phyloP scores from a whole-genome alignment of 2,113 vertebrate species.

The Clupea harengus region DNA sequence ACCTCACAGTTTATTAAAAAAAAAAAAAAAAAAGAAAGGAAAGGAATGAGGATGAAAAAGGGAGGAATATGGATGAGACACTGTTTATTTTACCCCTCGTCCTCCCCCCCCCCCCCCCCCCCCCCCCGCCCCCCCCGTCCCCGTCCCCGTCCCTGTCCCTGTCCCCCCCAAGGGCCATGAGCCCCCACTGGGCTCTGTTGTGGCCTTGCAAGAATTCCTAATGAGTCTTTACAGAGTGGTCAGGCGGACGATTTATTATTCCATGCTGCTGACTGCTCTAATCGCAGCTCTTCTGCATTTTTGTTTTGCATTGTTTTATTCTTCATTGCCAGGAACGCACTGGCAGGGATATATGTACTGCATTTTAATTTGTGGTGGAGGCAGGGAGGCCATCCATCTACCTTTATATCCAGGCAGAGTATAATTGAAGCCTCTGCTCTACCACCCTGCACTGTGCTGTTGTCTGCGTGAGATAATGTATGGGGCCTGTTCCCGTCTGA shows the following conservation, averaged over 20 bases:
- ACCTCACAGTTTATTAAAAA: conserved; percentile 41
- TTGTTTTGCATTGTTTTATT: neutral
- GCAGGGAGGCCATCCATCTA: conserved; percentile 64
- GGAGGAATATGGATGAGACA: conserved; percentile 37
- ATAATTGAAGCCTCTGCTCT: conserved; percentile 53
- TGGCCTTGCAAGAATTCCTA: conserved; percentile 53
- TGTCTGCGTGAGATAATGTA: conserved; percentile 56
- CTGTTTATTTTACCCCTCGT: conserved; percentile 50
- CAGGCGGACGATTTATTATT: conserved; percentile 57
- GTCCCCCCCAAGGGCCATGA: conserved; percentile 32
- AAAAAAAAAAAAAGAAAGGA: neutral
- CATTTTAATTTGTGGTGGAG: conserved; percentile 59
- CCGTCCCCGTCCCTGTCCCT: no score
- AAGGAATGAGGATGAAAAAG: conserved; percentile 26
- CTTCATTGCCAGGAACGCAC: conserved; percentile 3
- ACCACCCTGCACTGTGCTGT: conserved; percentile 45
- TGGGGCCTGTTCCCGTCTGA: conserved; percentile 45
- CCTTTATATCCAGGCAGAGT: conserved; percentile 59
- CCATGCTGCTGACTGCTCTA: conserved; percentile 46
- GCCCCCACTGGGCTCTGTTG: neutral
- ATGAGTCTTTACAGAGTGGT: conserved; percentile 58
- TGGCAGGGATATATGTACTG: conserved; percentile 50
- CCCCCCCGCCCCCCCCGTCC: conserved; percentile 37
- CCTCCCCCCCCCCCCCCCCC: conserved; percentile 26
- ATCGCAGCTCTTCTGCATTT: conserved; percentile 31